These are phyloP conservation scores for Sphaeramia orbicularis DNA, from an alignment of 2,797 vertebrate species.

Conservation along the genomic window DNA sequence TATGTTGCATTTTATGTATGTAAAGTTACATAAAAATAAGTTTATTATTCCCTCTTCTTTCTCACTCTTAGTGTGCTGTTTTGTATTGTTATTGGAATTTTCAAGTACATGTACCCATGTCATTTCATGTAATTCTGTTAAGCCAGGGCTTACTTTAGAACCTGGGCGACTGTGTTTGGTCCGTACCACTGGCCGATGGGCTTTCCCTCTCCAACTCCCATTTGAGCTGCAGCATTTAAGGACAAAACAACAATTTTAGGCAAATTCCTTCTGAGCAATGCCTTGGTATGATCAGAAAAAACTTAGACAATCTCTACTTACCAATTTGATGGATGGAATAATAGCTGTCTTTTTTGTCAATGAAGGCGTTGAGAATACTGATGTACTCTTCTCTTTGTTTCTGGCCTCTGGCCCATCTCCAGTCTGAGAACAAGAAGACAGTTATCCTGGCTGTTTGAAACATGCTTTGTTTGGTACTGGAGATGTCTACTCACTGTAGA, in stretches of 20 bases:
- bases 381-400: constrained; percentile 91
- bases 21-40: too few relatives aligned
- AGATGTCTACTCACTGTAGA: constrained; percentile 23
- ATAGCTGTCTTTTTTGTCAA: constrained; percentile 98
- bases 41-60: too few relatives aligned
- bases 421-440: constrained; percentile 85
- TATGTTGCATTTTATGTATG: too few relatives aligned
- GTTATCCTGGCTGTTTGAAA: constrained; percentile 39
- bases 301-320: constrained; percentile 66
- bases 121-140: neutral
- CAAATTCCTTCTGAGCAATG: neutral
- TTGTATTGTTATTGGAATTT: too few relatives aligned
- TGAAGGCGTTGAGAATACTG: constrained; percentile 94
- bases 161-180: constrained; percentile 98
- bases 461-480: constrained; percentile 13
- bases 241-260: neutral
- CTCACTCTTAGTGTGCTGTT: too few relatives aligned
- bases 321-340: constrained; percentile 99
- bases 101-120: too few relatives aligned
- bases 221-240: constrained; percentile 90
- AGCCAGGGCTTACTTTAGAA: constrained; percentile 92
- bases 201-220: constrained; percentile 99
- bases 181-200: constrained; percentile 99
- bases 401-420: constrained; percentile 92
- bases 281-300: constrained; percentile 2